These are phyloP conservation scores for Synchiropus splendidus DNA, from an alignment of 2,113 vertebrate genomes.

Conservation along the genomic window DNA sequence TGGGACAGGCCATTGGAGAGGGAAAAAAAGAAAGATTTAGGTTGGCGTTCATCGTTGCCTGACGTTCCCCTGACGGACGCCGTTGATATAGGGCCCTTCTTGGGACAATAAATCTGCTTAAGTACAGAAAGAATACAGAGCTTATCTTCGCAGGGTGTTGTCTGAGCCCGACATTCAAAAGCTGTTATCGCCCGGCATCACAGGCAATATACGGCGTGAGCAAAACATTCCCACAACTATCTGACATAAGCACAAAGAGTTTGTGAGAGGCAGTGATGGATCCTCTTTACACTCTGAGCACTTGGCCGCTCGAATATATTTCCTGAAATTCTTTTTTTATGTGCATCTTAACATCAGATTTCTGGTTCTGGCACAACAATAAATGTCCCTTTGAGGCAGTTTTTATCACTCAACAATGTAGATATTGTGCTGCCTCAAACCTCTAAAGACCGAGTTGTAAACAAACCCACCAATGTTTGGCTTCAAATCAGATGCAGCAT, in stretches of 20 bases:
- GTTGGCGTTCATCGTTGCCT: slow-evolving; percentile 39
- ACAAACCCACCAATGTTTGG: neutral
- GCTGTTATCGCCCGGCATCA: slow-evolving; percentile 37
- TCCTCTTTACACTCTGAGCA: too few species aligned
- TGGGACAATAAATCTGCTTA: slow-evolving; percentile 57
- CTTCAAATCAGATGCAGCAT: neutral
- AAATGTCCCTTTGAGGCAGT: too few species aligned
- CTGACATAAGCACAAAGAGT: slow-evolving; percentile 8
- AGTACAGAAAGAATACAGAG: slow-evolving; percentile 42
- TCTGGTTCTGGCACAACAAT: too few species aligned
- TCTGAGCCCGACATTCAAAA: slow-evolving; percentile 44
- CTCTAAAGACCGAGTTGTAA: too few species aligned
- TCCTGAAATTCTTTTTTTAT: too few species aligned
- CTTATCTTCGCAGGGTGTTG: slow-evolving; percentile 58
- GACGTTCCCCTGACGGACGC: slow-evolving; percentile 53
- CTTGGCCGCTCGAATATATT: too few species aligned
- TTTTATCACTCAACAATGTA: too few species aligned
- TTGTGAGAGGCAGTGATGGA: too few species aligned
- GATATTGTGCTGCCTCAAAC: too few species aligned
- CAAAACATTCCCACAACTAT: slow-evolving; percentile 14
- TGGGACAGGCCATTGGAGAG: too few species aligned
- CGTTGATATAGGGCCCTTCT: too few species aligned
- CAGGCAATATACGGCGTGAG: slow-evolving; percentile 25
- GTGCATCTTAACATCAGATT: too few species aligned
- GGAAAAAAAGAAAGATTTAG: slow-evolving; percentile 46